phyloP scores from a whole-genome alignment of 1,140 invertebrate species.

The Gonioctena quinquepunctata region DNA sequence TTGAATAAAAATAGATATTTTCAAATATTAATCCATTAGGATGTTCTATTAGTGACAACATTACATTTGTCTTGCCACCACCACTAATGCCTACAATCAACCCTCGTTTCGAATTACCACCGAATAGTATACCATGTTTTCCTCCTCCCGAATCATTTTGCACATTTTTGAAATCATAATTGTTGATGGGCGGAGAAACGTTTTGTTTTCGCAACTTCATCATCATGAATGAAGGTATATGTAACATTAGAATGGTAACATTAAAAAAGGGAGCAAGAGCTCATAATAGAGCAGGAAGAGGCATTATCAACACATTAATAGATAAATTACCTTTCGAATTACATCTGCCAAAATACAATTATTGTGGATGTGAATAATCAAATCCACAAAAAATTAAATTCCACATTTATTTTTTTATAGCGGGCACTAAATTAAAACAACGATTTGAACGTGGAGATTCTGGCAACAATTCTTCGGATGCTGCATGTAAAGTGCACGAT shows the following conservation, averaged over 20 bases:
- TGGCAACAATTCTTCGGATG: slow-evolving; percentile 56
- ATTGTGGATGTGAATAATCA: background rate
- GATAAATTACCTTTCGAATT: background rate
- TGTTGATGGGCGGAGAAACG: background rate
- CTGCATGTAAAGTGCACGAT: slow-evolving; percentile 57
- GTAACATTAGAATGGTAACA: background rate
- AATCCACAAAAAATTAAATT: slow-evolving; percentile 19
- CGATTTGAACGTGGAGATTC: slow-evolving; percentile 53
- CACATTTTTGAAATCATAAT: slow-evolving; percentile 1
- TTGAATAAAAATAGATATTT: slow-evolving; percentile 55
- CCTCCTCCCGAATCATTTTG: background rate
- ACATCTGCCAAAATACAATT: background rate
- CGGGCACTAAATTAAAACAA: slow-evolving; percentile 53
- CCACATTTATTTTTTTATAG: slow-evolving; percentile 36
- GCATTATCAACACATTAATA: background rate
- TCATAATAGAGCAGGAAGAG: background rate
- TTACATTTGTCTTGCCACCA: slow-evolving; percentile 54
- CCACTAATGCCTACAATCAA: slow-evolving; percentile 45
- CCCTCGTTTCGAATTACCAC: slow-evolving; percentile 44
- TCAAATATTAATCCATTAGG: slow-evolving; percentile 51
- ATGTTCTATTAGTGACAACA: slow-evolving; percentile 43
- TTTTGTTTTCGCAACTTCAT: slow-evolving; percentile 3
- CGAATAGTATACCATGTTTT: slow-evolving; percentile 1
- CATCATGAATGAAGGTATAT: background rate
- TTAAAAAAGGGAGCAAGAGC: background rate